phyloP scores from a whole-genome alignment of 2,888 invertebrate species.

The Gastrophysa polygoni region DNA sequence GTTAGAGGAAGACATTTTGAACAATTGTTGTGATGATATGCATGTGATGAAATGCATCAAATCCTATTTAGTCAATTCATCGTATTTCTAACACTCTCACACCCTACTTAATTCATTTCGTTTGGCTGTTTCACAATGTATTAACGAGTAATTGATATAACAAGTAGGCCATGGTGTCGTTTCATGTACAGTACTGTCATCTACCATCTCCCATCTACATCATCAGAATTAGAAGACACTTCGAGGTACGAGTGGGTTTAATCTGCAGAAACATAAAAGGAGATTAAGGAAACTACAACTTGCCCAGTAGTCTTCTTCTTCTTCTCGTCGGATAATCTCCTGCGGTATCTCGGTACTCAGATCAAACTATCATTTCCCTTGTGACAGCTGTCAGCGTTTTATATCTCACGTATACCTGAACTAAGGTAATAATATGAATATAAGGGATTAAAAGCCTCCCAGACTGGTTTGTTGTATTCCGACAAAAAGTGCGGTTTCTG shows the following conservation, averaged over 20 bases:
- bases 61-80: too few species aligned
- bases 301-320: neutral
- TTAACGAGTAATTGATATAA: too few species aligned
- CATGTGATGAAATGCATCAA: too few species aligned
- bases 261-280: neutral
- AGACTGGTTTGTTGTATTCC: conserved; percentile 2
- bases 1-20: too few species aligned
- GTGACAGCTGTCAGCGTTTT: conserved; percentile 6
- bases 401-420: conserved; percentile 7
- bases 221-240: too few species aligned
- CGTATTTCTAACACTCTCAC: too few species aligned
- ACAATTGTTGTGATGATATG: too few species aligned
- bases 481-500: neutral
- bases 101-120: too few species aligned
- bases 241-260: neutral
- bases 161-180: too few species aligned
- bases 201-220: too few species aligned
- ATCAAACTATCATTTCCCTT: neutral
- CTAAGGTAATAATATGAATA: conserved; percentile 4
- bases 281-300: neutral
- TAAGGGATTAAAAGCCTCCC: neutral
- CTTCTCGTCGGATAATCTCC: neutral
- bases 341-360: neutral
- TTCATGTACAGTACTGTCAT: too few species aligned
- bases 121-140: too few species aligned